Evolutionary conservation across 2,888 invertebrate species (phyloP), one percentile per base, ranked within the genome.

Genomic region (Mesorhabditis belari): DNA sequence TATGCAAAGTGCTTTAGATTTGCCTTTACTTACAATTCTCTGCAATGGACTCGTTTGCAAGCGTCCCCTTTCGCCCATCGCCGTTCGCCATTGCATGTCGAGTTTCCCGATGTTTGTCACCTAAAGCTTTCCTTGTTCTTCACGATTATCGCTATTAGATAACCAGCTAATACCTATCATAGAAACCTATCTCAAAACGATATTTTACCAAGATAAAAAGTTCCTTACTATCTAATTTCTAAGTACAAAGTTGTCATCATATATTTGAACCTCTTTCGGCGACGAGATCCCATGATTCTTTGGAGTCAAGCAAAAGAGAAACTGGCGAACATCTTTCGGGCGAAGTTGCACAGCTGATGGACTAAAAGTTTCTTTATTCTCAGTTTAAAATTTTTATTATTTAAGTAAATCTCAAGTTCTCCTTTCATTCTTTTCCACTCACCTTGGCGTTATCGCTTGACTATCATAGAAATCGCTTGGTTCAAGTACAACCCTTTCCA

Each of bases 41-140:
- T 92, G 90, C 62, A 96, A 83, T 79, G 92, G 92, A 83, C 93
- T 92, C 19, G 95, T 96, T 84, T 96, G 95, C 64, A 96, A 84
- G 67, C 94, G 86, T n/a, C 95, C 96, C 75, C 90, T 88, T 84
- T 96, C 96, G 23, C 96, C 96, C 77, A 96, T 87, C 83, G 92
- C 91, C 28, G 94, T 93, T 74, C 94, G 87, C 98, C 98, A 98
- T 9, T 93, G 90, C 80, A 98, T 96, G 83, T 98, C 96, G 59
- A 98, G 85, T 84, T 95, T 96, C 2, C 96, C 96, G 76, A 96
- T 90, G n/a, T 81, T 89, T 89, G 62, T 90, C 90, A 27, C 44
- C 44, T 35, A 35, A 35, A 35, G 12, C 12, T 89, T 88, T 70
- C 88, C 28, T 66, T 68, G 50, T 62, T 63, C 88, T 74, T 64